These are phyloP conservation scores for Eupithecia inturbata DNA, from an alignment of 2,888 invertebrate species.

Conservation along the genomic window DNA sequence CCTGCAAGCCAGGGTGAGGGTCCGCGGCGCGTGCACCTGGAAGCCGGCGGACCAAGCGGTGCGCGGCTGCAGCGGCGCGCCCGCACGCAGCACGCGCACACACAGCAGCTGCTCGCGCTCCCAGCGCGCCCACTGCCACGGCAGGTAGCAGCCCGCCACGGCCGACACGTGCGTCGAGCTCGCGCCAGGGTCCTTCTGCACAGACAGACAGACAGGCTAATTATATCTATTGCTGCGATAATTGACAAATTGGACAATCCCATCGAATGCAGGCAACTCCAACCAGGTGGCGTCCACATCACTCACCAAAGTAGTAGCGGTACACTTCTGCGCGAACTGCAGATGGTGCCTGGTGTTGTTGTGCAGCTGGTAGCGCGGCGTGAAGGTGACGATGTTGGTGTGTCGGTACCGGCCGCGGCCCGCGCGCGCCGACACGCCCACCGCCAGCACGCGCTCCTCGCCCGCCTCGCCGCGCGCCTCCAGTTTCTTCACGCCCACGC, in stretches of 20 bases:
- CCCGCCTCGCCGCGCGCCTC: conserved; percentile 72
- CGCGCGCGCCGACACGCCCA: conserved; percentile 94
- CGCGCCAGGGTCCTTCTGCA: conserved; percentile 87
- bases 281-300: background rate
- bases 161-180: conserved; percentile 90
- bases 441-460: conserved; percentile 88
- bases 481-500: conserved; percentile 87
- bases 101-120: conserved; percentile 95
- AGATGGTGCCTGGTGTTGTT: conserved; percentile 92
- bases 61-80: conserved; percentile 81
- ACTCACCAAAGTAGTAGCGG: conserved; percentile 88
- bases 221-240: background rate
- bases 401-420: conserved; percentile 95
- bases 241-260: background rate
- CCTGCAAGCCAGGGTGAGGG: conserved; percentile 94
- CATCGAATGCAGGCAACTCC: background rate
- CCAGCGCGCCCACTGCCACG: conserved; percentile 98
- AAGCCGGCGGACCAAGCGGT: conserved; percentile 95
- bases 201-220: background rate
- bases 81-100: conserved; percentile 86
- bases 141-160: conserved; percentile 94
- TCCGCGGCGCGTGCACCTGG: conserved; percentile 91
- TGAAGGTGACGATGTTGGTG: conserved; percentile 96
- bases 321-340: conserved; percentile 95
- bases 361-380: conserved; percentile 96